Percentiles rank a stretch among this genome's conserved stretches.
These are phyloP conservation scores for Cephus cinctus DNA, from an alignment of 1,140 invertebrate species.

Conservation along the genomic window DNA sequence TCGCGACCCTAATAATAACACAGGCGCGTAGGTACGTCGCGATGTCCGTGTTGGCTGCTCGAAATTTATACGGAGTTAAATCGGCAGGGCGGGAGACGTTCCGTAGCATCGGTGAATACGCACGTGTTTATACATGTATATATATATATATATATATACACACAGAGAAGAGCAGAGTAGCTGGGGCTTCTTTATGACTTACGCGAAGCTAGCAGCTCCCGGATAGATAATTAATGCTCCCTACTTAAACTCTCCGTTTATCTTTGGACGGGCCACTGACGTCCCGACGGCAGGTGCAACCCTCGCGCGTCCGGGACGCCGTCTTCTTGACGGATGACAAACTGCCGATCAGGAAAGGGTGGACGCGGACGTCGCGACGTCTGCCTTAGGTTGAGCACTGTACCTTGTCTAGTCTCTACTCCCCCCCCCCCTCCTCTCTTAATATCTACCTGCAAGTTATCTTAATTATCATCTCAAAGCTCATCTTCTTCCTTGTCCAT, in stretches of 20 bases:
- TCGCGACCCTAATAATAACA: conserved; percentile 28
- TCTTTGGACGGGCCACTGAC: conserved; percentile 16
- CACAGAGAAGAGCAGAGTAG: too few species aligned
- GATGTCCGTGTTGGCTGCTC: too few species aligned
- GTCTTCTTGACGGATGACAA: conserved; percentile 36
- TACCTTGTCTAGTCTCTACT: conserved; percentile 9
- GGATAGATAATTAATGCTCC: conserved; percentile 2
- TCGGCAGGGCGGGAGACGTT: too few species aligned
- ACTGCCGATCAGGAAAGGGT: conserved; percentile 43
- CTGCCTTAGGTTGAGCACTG: too few species aligned
- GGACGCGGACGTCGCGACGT: conserved; percentile 24
- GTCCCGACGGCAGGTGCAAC: conserved; percentile 35
- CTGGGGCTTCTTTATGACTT: too few species aligned
- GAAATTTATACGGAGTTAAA: conserved; percentile 21
- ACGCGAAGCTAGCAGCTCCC: neutral
- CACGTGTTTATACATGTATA: neutral
- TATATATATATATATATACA: neutral
- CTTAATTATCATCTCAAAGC: neutral
- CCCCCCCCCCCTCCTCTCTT: neutral
- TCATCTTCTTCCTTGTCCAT: conserved; percentile 3
- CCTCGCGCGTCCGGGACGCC: conserved; percentile 12
- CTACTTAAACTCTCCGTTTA: neutral
- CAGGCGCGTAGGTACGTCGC: conserved; percentile 3
- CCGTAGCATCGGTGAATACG: too few species aligned
- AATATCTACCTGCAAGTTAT: too few species aligned